phyloP scores from a whole-genome alignment of 2,113 vertebrate genomes.

The Lamprologus speciosus region DNA sequence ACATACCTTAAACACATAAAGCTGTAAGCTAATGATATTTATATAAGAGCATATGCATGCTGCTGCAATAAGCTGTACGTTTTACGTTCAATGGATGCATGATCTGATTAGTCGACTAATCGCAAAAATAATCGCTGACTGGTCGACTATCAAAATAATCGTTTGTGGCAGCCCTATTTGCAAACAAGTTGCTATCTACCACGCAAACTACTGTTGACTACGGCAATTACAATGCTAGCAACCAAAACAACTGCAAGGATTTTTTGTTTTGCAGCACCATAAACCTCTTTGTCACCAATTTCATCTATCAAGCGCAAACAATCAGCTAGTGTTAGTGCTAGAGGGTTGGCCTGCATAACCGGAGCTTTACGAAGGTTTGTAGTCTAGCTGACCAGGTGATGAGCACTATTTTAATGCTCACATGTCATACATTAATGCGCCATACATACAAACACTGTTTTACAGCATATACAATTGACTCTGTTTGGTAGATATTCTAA shows the following conservation, averaged over 20 bases:
- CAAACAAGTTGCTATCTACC: not conserved
- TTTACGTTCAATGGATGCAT: not conserved
- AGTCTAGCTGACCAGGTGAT: not conserved
- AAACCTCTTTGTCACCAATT: not conserved
- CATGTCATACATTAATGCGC: not conserved
- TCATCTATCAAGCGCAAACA: not conserved
- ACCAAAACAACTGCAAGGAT: not conserved
- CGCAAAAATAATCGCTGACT: not conserved
- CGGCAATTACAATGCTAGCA: not conserved
- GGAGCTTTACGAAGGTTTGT: not conserved
- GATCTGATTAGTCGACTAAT: not conserved
- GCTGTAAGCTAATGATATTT: not conserved
- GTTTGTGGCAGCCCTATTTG: not conserved
- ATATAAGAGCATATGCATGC: not conserved
- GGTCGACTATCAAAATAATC: not conserved
- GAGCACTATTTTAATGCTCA: not conserved
- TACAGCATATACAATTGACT: not conserved
- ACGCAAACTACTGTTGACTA: accelerated
- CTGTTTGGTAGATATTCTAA: not conserved
- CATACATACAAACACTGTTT: not conserved
- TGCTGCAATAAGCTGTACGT: not conserved
- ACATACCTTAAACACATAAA: not conserved
- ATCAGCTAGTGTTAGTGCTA: not conserved
- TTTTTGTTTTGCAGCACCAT: not conserved
- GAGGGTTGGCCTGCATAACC: not conserved